These are phyloP conservation scores for Liolophura sinensis DNA, from an alignment of 1,140 invertebrate genomes.

Conservation along the genomic window DNA sequence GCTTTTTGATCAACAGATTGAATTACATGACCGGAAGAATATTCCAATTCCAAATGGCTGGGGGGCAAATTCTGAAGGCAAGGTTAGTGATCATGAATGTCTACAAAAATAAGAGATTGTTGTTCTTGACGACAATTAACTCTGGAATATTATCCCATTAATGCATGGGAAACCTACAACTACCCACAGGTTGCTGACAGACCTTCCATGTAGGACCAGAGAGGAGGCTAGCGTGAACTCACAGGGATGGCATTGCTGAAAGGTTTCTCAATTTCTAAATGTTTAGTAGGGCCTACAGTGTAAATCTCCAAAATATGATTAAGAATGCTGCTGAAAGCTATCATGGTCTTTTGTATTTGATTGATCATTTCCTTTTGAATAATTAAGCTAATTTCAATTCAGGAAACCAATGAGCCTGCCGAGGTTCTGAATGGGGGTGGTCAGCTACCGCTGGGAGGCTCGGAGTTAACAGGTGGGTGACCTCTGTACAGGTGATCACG, in stretches of 20 bases:
- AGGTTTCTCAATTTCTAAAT: too few relatives aligned
- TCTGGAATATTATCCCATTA: too few relatives aligned
- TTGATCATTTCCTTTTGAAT: background rate
- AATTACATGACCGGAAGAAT: conserved; percentile 40
- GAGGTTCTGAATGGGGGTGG: conserved; percentile 33
- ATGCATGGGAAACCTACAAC: too few relatives aligned
- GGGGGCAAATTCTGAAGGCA: conserved; percentile 39
- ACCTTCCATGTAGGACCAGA: too few relatives aligned
- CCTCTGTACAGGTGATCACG: background rate
- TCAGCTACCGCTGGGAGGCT: conserved; percentile 38
- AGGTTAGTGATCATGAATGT: conserved; percentile 21
- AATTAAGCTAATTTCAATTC: background rate
- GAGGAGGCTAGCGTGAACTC: too few relatives aligned
- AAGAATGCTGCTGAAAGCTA: too few relatives aligned
- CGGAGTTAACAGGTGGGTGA: conserved; percentile 35
- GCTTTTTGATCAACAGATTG: conserved; percentile 32
- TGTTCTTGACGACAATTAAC: too few relatives aligned
- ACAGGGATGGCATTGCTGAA: too few relatives aligned
- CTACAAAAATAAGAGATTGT: too few relatives aligned
- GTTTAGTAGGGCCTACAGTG: too few relatives aligned
- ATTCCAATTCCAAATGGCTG: conserved; percentile 38
- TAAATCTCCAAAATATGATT: too few relatives aligned
- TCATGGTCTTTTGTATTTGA: background rate
- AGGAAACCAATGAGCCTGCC: conserved; percentile 35
- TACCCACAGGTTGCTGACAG: too few relatives aligned